Percentiles rank a stretch among this genome's conserved stretches.
Evolutionary conservation across 2,113 vertebrate genomes (phyloP).

Genomic region (Astur gentilis): DNA sequence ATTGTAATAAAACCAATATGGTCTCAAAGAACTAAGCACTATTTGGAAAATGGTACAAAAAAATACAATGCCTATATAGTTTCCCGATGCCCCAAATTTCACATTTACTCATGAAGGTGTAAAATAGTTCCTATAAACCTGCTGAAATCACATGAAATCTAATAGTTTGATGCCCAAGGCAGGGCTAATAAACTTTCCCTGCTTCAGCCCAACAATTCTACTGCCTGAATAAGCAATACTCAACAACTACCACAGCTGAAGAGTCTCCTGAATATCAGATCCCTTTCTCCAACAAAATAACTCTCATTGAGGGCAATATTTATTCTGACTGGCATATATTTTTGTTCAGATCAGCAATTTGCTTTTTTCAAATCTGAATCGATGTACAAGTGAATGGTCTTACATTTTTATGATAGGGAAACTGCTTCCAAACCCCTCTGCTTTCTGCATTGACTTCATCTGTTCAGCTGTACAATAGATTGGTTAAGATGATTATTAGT

Average conservation of each 20-base stretch:
- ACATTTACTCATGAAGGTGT: constrained; percentile 34
- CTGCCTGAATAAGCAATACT: constrained; percentile 46
- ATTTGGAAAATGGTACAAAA: not conserved
- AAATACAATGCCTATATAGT: not conserved
- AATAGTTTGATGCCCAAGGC: constrained; percentile 37
- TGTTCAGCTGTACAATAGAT: not conserved
- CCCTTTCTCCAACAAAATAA: not conserved
- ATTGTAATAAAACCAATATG: constrained; percentile 27
- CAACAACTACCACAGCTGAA: not conserved
- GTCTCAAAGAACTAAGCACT: not conserved
- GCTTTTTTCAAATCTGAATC: not conserved
- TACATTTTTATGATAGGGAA: not conserved
- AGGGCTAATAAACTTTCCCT: constrained; percentile 40
- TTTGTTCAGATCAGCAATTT: constrained; percentile 1
- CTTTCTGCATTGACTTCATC: not conserved
- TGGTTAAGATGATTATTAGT: not conserved
- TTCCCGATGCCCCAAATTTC: not conserved
- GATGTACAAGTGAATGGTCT: not conserved
- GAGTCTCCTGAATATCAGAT: constrained; percentile 22
- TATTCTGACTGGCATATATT: not conserved
- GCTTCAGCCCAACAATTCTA: constrained; percentile 5
- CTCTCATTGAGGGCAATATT: not conserved
- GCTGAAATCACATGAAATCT: constrained; percentile 45
- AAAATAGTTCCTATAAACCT: constrained; percentile 44
- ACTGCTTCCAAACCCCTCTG: not conserved